Base-by-base conservation (phyloP, 2,888 invertebrate genomes). In the Augiades crinisus region DNA sequence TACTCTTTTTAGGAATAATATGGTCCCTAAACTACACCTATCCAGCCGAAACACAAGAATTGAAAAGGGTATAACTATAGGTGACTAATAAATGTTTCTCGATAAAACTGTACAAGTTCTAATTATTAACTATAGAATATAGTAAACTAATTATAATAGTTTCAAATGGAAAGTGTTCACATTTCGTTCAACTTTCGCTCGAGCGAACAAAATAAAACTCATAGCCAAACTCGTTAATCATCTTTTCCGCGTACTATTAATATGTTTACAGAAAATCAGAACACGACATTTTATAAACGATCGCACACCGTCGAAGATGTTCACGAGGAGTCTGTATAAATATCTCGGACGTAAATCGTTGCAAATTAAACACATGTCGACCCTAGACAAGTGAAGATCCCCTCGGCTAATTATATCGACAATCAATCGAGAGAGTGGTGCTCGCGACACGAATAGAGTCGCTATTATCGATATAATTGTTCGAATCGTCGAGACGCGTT, bases 361-460 rank as follows among this genome's bases (percentile, higher is more conserved):
- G 33, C 12, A 47, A 37, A 53, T 38, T 49, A 21, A 17, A 24
- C 31, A 49, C 33, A 24, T 17, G 33, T 27, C 16, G 21, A 16
- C 47, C 34, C 14, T 41, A 34, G 51, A 53, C 38, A 56, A 51
- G 49, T 52, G 52, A 55, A 53, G 50, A 37, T 54, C 54, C 50
- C 53, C 57, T 59, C 58, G 61, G 64, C 68, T 78, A 80, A 77
- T 77, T 73, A 74, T 75, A 79, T 68, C 66, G 64, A 69, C 69
- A 72, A 74, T 77, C 75, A 78, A 80, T 79, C 70, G 74, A 72
- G 74, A 75, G 70, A 75, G 70, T 70, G 71, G 56, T 67, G 67
- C 64, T 60, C 60, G 67, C 61, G 70, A 72, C 72, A 68, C 60
- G 58, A 73, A 72, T 75, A 75, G 70, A 67, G 55, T 55, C 49